Conservation (phyloP, 2,797 vertebrate genomes). For the Gobio occitaniae region DNA sequence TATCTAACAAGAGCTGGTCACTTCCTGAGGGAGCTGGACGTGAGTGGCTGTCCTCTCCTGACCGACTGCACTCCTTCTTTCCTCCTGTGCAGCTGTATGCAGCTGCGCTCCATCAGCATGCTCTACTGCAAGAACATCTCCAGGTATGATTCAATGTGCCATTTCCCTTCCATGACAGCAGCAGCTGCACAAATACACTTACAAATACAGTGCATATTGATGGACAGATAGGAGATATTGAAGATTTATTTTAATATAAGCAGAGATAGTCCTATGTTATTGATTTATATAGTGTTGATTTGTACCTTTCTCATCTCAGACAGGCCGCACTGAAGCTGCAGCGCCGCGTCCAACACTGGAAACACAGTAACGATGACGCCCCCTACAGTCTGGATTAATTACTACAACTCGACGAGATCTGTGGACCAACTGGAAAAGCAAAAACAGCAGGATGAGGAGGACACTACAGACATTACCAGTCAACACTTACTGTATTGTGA, state of each 20-base stretch:
- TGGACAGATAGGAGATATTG: not conserved
- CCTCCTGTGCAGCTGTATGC: slow-evolving; percentile 76
- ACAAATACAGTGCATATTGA: not conserved
- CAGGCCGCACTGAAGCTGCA: slow-evolving; percentile 75
- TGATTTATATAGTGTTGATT: slow-evolving; percentile 1
- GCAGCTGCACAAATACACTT: too few species aligned
- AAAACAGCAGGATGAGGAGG: slow-evolving; percentile 38
- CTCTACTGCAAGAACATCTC: slow-evolving; percentile 80
- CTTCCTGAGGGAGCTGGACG: slow-evolving; percentile 80
- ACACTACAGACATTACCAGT: slow-evolving; percentile 3
- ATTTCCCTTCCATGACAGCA: not conserved
- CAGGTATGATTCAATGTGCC: slow-evolving; percentile 71
- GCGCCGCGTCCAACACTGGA: slow-evolving; percentile 70
- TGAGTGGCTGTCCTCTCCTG: slow-evolving; percentile 81
- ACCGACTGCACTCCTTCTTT: slow-evolving; percentile 74
- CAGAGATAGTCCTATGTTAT: slow-evolving; percentile 7
- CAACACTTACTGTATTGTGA: not conserved
- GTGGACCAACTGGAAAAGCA: not conserved
- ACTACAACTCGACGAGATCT: slow-evolving; percentile 38
- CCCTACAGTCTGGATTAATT: slow-evolving; percentile 59
- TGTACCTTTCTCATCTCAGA: slow-evolving; percentile 68
- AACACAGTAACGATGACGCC: slow-evolving; percentile 75
- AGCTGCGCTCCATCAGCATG: slow-evolving; percentile 80
- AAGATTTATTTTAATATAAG: not conserved
- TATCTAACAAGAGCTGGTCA: slow-evolving; percentile 76